Base-by-base conservation (phyloP, 2,113 vertebrate species). In the Cryptomyrus ogoouensis region DNA sequence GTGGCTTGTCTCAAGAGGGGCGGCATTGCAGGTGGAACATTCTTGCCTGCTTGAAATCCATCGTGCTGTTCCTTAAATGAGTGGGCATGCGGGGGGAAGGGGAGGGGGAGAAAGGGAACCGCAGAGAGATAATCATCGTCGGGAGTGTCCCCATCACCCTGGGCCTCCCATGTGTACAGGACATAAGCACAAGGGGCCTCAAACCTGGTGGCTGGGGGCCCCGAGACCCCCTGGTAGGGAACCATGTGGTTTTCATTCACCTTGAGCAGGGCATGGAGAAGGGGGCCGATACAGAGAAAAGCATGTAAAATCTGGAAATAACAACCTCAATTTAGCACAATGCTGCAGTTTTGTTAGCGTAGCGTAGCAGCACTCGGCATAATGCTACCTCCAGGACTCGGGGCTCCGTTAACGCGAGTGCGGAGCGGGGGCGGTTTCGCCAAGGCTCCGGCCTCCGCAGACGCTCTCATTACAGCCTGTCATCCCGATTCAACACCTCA, bases 391-490 rank as follows among this genome's bases (percentile, higher is more conserved):
- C 35, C 50, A 35, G 24, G 47, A 53, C 50, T 53, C n/a, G n/a
- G 27, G 17, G 49, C 31, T 17, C 50, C 50, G 31, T 42, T 56
- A 56, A 24, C 17, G 83, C 0, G 10, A 19, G n/a, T 13, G 12
- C 3, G 2, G 27, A 31, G 85, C 1, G 85, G 24, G 24, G 49
- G 85, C 5, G 31, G 27, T 27, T 35, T 19, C 0, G 50, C 15
- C 31, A 13, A 49, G 50, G 31, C 85, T 87, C 66, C 70, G 49
- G 89, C 24, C 74, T 90, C 49, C n/a, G 85, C 87, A 91, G 91
- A 83, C 50, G 58, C 44, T 56, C 90, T 88, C 90, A 80, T 88
- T 91, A 90, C 56, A 44, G 58, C 47, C 89, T 87, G 89, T 87
- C 89, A 87, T 49, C 31, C 85, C 85, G 1, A 87, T 87, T 70